phyloP scores from a whole-genome alignment of 2,888 invertebrate genomes.

The Pyrrhia umbra region DNA sequence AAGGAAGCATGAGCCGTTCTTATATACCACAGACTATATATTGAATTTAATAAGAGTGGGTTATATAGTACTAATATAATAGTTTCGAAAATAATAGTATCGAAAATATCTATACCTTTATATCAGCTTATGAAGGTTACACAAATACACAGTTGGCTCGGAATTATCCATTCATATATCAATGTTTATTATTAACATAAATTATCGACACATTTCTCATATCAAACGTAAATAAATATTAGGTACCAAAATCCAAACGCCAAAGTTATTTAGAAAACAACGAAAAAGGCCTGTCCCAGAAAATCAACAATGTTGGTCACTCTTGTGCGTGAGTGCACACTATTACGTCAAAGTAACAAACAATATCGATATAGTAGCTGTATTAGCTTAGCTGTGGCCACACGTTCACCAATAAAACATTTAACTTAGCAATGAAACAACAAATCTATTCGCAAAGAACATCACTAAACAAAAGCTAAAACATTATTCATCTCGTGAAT shows the following conservation, averaged over 20 bases:
- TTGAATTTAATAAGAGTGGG: no score
- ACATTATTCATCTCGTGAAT: conserved; percentile 38
- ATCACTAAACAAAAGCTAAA: conserved; percentile 39
- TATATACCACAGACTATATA: no score
- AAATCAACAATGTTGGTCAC: no score
- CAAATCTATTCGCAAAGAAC: conserved; percentile 7
- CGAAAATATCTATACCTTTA: conserved; percentile 1
- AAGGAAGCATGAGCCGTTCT: conserved; percentile 3
- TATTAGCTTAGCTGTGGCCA: conserved; percentile 11
- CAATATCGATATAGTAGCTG: conserved; percentile 42
- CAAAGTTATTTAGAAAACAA: no score
- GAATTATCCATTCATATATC: conserved; percentile 43
- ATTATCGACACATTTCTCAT: conserved; percentile 47
- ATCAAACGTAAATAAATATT: conserved; percentile 21
- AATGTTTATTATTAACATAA: conserved; percentile 49
- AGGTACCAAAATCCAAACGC: no score
- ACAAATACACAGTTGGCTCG: conserved; percentile 17
- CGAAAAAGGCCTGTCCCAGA: no score
- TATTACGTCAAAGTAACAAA: conserved; percentile 44
- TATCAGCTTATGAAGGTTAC: conserved; percentile 37
- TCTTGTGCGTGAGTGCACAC: no score
- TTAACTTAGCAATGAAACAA: conserved; percentile 25
- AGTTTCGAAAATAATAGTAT: no score
- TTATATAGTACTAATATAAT: no score
- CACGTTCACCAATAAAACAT: conserved; percentile 24